Evolutionary conservation across 2,888 invertebrate genomes (phyloP).

Genomic region (Tachystola acroxantha): DNA sequence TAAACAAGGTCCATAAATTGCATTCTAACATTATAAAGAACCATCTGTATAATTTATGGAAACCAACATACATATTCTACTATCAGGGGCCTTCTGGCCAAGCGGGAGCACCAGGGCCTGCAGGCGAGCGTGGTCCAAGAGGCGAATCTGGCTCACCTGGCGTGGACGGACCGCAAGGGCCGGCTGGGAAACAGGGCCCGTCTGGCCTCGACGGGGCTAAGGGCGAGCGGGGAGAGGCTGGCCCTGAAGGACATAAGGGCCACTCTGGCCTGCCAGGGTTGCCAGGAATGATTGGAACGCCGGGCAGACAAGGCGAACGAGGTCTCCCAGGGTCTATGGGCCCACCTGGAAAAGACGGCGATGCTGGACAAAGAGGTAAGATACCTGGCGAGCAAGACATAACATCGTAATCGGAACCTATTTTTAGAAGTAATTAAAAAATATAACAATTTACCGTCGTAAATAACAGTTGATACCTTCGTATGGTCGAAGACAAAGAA

Average conservation of each 20-base stretch:
- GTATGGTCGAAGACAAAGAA: too few relatives aligned
- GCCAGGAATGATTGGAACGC: conserved; percentile 86
- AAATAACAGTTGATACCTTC: too few relatives aligned
- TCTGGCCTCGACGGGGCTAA: conserved; percentile 86
- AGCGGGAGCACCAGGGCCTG: conserved; percentile 81
- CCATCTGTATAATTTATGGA: too few relatives aligned
- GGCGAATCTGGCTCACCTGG: conserved; percentile 88
- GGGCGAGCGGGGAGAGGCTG: conserved; percentile 79
- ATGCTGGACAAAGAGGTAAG: conserved; percentile 83
- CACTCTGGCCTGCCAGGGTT: conserved; percentile 90
- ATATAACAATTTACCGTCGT: too few relatives aligned
- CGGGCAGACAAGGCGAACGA: conserved; percentile 83
- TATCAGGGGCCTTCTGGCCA: conserved; percentile 80
- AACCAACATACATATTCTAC: too few relatives aligned
- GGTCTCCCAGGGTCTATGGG: conserved; percentile 82
- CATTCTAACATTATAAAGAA: too few relatives aligned
- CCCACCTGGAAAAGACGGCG: conserved; percentile 86
- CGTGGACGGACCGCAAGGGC: conserved; percentile 86
- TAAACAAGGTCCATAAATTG: too few relatives aligned
- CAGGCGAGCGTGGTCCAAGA: conserved; percentile 84
- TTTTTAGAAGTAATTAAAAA: too few relatives aligned
- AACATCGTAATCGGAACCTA: too few relatives aligned
- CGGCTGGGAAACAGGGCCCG: conserved; percentile 86
- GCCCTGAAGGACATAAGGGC: conserved; percentile 87
- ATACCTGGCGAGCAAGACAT: too few relatives aligned